Base-by-base conservation (phyloP, 2,797 vertebrate species). In the Poecilia picta region DNA sequence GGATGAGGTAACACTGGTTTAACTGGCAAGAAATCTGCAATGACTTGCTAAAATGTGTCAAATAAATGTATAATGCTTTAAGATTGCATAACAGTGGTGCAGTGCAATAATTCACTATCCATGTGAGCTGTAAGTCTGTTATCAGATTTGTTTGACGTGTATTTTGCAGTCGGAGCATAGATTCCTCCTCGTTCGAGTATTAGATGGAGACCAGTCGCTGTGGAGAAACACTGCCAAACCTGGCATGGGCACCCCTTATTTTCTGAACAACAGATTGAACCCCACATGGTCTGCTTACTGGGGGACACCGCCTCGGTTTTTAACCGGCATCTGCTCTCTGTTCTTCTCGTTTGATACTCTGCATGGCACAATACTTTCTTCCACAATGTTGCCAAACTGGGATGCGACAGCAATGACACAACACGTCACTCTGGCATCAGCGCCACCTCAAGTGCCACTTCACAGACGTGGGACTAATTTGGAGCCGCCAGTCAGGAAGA, bases 211-310 rank as follows among this genome's bases (percentile, higher is more conserved):
- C 87, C 89, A 53, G 78, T 81, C 88, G 81, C 85, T 85, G 83
- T 36, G 83, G 74, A 91, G 82, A 84, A 83, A 89, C 91, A 89
- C 89, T 90, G 93, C 89, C 91, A 91, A 89, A 89, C 83, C 91
- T 95, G 94, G 94, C 93, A 85, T 28, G 13, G 76, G 57, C 75
- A 10, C 33, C 74, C 31, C 39, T 51, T 33, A 73, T 82, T 81
- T 76, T 80, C 68, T 75, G 81, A 85, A 82, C 81, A 81, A 92
- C 95, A 95, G 95, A 94, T 92, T 95, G 94, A 71, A 79, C 88
- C 90, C 89, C 90, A 93, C 92, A 94, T 95, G 94, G 90, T 86
- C 53, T 76, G 80, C 51, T 68, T 84, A 82, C 89, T 81, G 87
- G 83, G 39, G 83, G 87, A 89, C 80, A 70, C 80, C 72, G 85